Evolutionary conservation across 1,140 invertebrate species (phyloP).

Genomic region (Piezodorus guildinii): DNA sequence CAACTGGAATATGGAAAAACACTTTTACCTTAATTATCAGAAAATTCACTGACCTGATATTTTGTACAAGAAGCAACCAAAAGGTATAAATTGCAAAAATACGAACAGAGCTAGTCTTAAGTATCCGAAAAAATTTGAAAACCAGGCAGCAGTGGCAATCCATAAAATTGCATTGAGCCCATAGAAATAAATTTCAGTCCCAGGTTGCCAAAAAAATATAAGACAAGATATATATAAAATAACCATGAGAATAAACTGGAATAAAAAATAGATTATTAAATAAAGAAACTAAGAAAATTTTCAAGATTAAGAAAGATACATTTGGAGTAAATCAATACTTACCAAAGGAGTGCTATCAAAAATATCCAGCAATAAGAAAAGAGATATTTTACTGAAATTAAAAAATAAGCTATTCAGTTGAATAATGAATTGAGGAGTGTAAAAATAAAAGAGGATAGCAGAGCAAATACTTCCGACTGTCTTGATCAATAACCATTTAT

Average conservation of each 20-base stretch:
- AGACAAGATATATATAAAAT: slow-evolving; percentile 14
- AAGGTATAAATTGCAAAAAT: slow-evolving; percentile 19
- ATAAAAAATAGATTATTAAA: neutral
- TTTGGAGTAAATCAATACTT: neutral
- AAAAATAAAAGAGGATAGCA: slow-evolving; percentile 36
- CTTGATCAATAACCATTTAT: slow-evolving; percentile 44
- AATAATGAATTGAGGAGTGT: slow-evolving; percentile 42
- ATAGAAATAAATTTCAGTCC: slow-evolving; percentile 13
- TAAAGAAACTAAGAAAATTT: neutral
- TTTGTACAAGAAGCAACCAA: neutral
- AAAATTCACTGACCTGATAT: too few relatives aligned
- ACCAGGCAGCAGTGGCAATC: slow-evolving; percentile 18
- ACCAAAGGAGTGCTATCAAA: slow-evolving; percentile 28
- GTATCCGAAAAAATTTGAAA: slow-evolving; percentile 22
- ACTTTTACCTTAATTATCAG: too few relatives aligned
- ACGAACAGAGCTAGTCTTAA: slow-evolving; percentile 18
- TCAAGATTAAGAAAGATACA: neutral
- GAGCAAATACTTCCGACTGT: slow-evolving; percentile 30
- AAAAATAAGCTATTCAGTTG: slow-evolving; percentile 29
- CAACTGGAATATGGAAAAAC: too few relatives aligned
- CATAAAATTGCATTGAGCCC: slow-evolving; percentile 16
- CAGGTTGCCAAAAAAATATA: slow-evolving; percentile 21
- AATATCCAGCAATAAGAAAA: slow-evolving; percentile 29
- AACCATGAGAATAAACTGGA: slow-evolving; percentile 19
- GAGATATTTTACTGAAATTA: slow-evolving; percentile 31